Base-by-base conservation (phyloP, 2,113 vertebrate species). In the Sylvietta virens region DNA sequence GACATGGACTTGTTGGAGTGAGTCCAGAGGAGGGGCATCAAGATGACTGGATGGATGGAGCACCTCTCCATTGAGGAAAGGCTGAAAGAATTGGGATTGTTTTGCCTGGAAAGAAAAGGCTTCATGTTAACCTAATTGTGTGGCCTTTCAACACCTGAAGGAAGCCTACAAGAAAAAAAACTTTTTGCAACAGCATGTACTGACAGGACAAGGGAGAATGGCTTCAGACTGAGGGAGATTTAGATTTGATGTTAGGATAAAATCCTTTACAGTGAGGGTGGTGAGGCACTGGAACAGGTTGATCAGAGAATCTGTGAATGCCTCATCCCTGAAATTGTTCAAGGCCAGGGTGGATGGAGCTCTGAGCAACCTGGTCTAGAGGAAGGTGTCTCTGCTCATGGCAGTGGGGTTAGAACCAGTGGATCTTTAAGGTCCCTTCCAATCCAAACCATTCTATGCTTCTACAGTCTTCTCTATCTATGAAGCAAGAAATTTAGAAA, bases 71-170 rank as follows among this genome's bases (percentile, higher is more conserved):
- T 0, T 7, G 27, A 42, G 12, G 18, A 65, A 65, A 37, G 5
- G 6, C 50, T 72, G 58, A 33, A 22, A 65, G 8, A 57, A 33
- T 4, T 50, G 3, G 9, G 15, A 28, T 48, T 64, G 20, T 22
- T 71, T 30, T 40, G 22, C 11, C 31, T 31, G 17, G 26, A 86
- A 76, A 48, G 15, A 50, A 66, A 37, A 66, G 20, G 8, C 16
- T 76, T 57, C 0, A 0, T 33, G 3, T 10, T 21, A 24, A 30
- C 8, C 20, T 28, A 21, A 21, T n/a, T 50, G 1, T 53, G 28
- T 45, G 13, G 1, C 19, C 19, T 70, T 79, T 15, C 23, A n/a
- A 17, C 7, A 28, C 8, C 13, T 28, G 61, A 58, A 39, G 39
- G 19, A 44, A 78, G 10, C 8, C n/a, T 61, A 45, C 15, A 69